Evolutionary conservation across 2,888 invertebrate genomes (phyloP), one percentile per base, ranked within the genome.

Genomic region (Athalia rosae): DNA sequence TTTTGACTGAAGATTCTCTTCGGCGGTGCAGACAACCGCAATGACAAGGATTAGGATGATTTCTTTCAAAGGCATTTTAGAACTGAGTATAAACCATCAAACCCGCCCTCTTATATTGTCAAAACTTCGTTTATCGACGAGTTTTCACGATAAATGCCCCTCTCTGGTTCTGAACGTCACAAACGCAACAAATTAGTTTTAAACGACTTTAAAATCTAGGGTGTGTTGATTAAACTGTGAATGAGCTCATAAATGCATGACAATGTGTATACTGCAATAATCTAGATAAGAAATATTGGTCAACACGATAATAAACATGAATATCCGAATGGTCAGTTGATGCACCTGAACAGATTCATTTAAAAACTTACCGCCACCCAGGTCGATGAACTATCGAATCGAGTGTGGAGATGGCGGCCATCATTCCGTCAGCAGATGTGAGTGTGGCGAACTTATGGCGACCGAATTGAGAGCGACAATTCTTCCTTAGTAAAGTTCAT

Each of bases 181-280:
- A 61, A 74, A 74, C 9, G 9, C 13, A 74, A 74, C 15, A 61
- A 61, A 74, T 74, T 61, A 61, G 59, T 74, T 74, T 74, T 61
- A 74, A 74, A 74, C 61, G 73, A 74, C 59, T 11, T 28, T 8
- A 6, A 13, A 74, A 74, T 61, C 74, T 13, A 74, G 48, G 73
- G 6, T 13, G 59, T 7, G 11, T 7, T 13, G 7, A 7, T n/a
- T 59, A 6, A 7, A 28, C 28, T 28, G 28, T 28, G 28, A 28
- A 28, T 28, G 28, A 28, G 28, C 28, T 28, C 28, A 2, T 28
- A 28, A 28, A 28, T 28, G 28, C 28, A 28, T 28, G 28, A 28
- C 41, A 67, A 67, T 3, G 50, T 11, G 9, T 67, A 53, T 50
- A 67, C 53, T 41, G 6, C 59, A 13, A 59, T 50, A 45, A n/a